These are phyloP conservation scores for Pammene fasciana DNA, from an alignment of 2,888 invertebrate genomes.

Conservation along the genomic window DNA sequence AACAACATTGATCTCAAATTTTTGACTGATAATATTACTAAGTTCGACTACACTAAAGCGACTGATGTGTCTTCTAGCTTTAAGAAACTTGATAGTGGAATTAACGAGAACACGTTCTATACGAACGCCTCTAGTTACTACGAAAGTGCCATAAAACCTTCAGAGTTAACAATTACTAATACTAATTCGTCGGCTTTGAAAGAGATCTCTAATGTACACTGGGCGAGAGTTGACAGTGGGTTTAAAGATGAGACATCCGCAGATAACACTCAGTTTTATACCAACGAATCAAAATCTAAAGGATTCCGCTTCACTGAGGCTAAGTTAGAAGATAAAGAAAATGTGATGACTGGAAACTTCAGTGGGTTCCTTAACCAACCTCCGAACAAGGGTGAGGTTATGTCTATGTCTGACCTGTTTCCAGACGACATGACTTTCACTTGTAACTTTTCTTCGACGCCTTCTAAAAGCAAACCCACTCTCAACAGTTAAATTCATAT, in stretches of 20 bases:
- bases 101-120: constrained; percentile 75
- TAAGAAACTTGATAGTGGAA: constrained; percentile 75
- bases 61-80: constrained; percentile 66
- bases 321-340: constrained; percentile 69
- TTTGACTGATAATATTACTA: constrained; percentile 72
- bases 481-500: constrained; percentile 48
- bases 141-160: constrained; percentile 80
- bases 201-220: constrained; percentile 75
- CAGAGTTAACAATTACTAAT: constrained; percentile 72
- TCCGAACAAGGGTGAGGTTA: constrained; percentile 64
- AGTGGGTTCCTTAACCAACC: constrained; percentile 61
- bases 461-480: constrained; percentile 75
- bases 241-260: constrained; percentile 76
- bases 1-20: constrained; percentile 77
- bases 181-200: constrained; percentile 64
- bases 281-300: constrained; percentile 54
- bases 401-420: constrained; percentile 78
- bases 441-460: constrained; percentile 78
- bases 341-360: constrained; percentile 60
- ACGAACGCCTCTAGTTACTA: constrained; percentile 76
- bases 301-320: constrained; percentile 62
- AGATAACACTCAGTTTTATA: constrained; percentile 71
- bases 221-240: constrained; percentile 78
- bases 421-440: constrained; percentile 75
- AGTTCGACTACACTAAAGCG: constrained; percentile 62